Conservation (phyloP, 2,113 vertebrate species). For the Phaethon lepturus region DNA sequence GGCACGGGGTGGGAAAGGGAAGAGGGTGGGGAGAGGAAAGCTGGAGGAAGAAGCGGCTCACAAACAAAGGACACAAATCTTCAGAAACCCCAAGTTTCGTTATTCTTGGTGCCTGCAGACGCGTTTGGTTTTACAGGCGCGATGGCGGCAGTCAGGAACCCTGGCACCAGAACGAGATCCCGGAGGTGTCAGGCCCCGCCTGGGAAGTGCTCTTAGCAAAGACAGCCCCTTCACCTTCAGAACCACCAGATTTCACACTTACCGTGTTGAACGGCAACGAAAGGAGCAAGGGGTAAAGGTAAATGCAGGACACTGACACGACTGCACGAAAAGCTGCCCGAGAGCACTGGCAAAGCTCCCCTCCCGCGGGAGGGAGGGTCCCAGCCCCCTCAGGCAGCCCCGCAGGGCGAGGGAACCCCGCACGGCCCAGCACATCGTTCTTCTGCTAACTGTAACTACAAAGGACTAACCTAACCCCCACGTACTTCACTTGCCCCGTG, state of each 20-base stretch:
- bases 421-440: background rate
- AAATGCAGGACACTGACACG: too few species aligned
- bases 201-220: background rate
- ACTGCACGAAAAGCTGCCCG: background rate
- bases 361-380: rapidly evolving
- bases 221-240: too few species aligned
- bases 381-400: background rate
- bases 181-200: rapidly evolving
- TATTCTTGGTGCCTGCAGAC: background rate
- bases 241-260: too few species aligned
- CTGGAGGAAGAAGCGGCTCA: background rate
- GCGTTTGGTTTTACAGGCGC: rapidly evolving
- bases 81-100: background rate
- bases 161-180: rapidly evolving
- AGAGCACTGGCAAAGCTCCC: background rate
- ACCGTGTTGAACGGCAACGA: rapidly evolving
- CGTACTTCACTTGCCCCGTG: background rate
- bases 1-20: background rate
- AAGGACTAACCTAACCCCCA: background rate
- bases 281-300: background rate
- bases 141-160: rapidly evolving
- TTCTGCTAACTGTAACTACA: background rate
- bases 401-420: background rate
- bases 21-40: background rate
- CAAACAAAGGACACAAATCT: background rate